These are phyloP conservation scores for Baronia brevicornis DNA, from an alignment of 2,888 invertebrate genomes.

Conservation along the genomic window DNA sequence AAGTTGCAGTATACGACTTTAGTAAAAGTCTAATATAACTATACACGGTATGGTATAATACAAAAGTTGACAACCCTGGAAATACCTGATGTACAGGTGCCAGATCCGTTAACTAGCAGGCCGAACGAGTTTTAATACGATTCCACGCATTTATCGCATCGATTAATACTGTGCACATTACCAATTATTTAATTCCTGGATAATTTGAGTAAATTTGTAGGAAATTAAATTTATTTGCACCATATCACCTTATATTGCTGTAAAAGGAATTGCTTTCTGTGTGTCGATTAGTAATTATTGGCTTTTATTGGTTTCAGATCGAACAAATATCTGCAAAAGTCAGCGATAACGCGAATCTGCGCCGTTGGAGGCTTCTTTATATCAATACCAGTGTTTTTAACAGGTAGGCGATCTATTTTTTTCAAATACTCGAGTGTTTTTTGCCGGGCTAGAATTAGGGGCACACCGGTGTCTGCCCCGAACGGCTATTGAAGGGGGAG, in stretches of 20 bases:
- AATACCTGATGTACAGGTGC: slow-evolving; percentile 37
- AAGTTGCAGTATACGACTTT: slow-evolving; percentile 7
- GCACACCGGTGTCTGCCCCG: too few species aligned
- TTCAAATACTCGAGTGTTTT: neutral
- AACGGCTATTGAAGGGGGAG: too few species aligned
- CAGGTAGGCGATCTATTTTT: slow-evolving; percentile 76
- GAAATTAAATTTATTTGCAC: slow-evolving; percentile 1
- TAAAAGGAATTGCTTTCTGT: neutral
- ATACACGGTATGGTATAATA: slow-evolving; percentile 7
- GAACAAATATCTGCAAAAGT: slow-evolving; percentile 93
- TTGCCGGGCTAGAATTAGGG: too few species aligned
- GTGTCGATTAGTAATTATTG: slow-evolving; percentile 1
- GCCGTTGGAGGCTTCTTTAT: slow-evolving; percentile 96
- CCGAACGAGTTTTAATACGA: slow-evolving; percentile 35
- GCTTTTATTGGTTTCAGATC: slow-evolving; percentile 78
- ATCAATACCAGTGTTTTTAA: slow-evolving; percentile 94
- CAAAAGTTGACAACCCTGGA: slow-evolving; percentile 26
- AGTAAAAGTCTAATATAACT: slow-evolving; percentile 10
- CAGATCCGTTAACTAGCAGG: slow-evolving; percentile 36
- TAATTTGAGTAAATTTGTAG: slow-evolving; percentile 6
- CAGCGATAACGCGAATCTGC: slow-evolving; percentile 91
- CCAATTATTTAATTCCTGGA: slow-evolving; percentile 15
- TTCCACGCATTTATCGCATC: slow-evolving; percentile 31
- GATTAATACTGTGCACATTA: slow-evolving; percentile 24
- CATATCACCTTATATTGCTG: neutral